Evolutionary conservation across 2,797 vertebrate genomes (phyloP), one percentile per base, ranked within the genome.

Genomic region (Setipinna tenuifilis): DNA sequence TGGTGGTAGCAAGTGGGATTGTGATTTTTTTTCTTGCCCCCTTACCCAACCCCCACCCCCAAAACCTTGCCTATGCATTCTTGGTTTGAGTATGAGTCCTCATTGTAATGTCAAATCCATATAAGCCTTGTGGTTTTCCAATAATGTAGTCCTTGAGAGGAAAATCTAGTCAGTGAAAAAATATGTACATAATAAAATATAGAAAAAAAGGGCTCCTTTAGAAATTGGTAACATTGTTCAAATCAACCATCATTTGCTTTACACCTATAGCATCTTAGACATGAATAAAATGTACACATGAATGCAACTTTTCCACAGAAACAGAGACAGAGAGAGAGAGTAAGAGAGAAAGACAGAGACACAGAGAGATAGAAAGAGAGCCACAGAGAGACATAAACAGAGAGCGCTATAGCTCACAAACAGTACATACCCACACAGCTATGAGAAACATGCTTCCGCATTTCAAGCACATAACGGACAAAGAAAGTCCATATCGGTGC

Each of bases 101-200:
- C 28, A 31, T 31, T 35, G 65, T 71, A 90, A 90, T 89, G 91
- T 91, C 87, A 91, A 89, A 91, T 92, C n/a, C 89, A 91, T 91
- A 92, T 90, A 90, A 94, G 89, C 92, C 91, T 93, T 92, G 2
- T 23, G 61, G 61, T 62, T 62, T 28, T 28, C 65, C 11, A 11
- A 16, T 12, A 28, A 28, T 31, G 6, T 28, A 31, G 14, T 28
- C 65, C 11, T 71, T 14, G 3, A 59, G 2, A 71, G 25, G 25
- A 71, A 2, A 14, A 71, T 31, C 61, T 62, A 62, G 61, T 23
- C 61, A 62, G n/a, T 1, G 59, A 6, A 61, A 23, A 61, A 10
- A 62, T 62, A 62, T n/a, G n/a, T n/a, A 65, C 7, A 25, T 65
- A 23, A 65, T 12, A 23, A 2, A 59, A 9, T 11, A 23, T 7